Base-by-base conservation (phyloP, 2,888 invertebrate genomes). In the Brachyptera risi region DNA sequence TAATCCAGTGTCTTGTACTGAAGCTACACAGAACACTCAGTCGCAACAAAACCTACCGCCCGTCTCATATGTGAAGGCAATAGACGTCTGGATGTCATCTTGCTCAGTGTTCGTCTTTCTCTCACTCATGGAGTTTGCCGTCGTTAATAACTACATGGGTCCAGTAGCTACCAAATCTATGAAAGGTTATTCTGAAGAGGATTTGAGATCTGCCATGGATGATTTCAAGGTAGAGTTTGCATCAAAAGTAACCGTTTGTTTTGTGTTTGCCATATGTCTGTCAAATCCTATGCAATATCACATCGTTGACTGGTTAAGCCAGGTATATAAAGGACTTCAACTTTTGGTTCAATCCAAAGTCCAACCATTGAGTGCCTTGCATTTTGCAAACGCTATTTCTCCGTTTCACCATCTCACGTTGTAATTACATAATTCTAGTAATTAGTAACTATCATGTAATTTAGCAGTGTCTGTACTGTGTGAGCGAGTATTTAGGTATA, bases 51-150 rank as follows among this genome's bases (percentile, higher is more conserved):
- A 87, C 15, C 78, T 94, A 67, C 94, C 93, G 0, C 92, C 93
- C 0, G 94, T 94, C 0, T 93, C 93, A 0, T 94, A 94, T 74
- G 92, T 94, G 0, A 94, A 94, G 76, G 93, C 93, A 0, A 92
- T 94, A 58, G 94, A 93, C 73, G 88, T 92, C 0, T 93, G 91
- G 91, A 93, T 92, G 92, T 92, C 91, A 0, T 91, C 90, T 0
- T 93, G 92, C 73, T 92, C 92, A 1, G 90, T 93, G 15, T 93
- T 92, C 74, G 92, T 93, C n/a, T 92, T 92, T 73, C 82, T 92
- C 58, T 92, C 92, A 0, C 79, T 92, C 27, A 92, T 93, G 84
- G 92, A 93, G 76, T 93, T 92, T 72, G 92, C 92, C 0, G 86
- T 93, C 1, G 92, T 93, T 44, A 93, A 93, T 73, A 92, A 92